Conservation (phyloP, 2,888 invertebrate species). For the Fabriciana adippe region DNA sequence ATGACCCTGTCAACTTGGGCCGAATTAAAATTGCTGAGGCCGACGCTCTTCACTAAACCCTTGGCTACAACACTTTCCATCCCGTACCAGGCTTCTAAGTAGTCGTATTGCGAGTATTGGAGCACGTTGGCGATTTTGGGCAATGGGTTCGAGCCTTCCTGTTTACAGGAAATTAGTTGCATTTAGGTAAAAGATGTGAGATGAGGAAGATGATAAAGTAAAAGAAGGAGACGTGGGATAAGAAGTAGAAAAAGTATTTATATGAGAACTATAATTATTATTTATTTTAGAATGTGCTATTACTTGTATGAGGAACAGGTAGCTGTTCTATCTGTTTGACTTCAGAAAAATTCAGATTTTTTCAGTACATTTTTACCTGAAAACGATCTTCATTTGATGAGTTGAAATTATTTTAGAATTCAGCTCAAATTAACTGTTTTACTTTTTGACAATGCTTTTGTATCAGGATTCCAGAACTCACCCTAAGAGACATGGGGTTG, state of each 20-base stretch:
- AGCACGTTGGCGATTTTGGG: conserved; percentile 82
- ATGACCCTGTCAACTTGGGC: conserved; percentile 87
- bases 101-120: conserved; percentile 81
- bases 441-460: neutral
- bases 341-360: no score
- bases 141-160: conserved; percentile 78
- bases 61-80: conserved; percentile 88
- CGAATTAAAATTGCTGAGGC: conserved; percentile 94
- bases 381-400: no score
- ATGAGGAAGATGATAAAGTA: neutral
- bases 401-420: no score
- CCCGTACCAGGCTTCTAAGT: conserved; percentile 89
- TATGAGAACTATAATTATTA: no score
- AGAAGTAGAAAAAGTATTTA: no score
- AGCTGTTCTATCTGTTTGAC: no score
- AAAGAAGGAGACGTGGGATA: no score
- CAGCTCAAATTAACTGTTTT: no score
- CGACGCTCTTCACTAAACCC: conserved; percentile 88
- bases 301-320: no score
- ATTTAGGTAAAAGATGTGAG: neutral
- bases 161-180: conserved; percentile 16
- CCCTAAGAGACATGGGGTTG: conserved; percentile 88
- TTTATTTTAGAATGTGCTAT: no score
- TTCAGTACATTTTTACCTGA: no score
- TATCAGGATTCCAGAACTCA: conserved; percentile 40